These are phyloP conservation scores for Gorsachius magnificus DNA, from an alignment of 2,797 vertebrate genomes.

Conservation along the genomic window DNA sequence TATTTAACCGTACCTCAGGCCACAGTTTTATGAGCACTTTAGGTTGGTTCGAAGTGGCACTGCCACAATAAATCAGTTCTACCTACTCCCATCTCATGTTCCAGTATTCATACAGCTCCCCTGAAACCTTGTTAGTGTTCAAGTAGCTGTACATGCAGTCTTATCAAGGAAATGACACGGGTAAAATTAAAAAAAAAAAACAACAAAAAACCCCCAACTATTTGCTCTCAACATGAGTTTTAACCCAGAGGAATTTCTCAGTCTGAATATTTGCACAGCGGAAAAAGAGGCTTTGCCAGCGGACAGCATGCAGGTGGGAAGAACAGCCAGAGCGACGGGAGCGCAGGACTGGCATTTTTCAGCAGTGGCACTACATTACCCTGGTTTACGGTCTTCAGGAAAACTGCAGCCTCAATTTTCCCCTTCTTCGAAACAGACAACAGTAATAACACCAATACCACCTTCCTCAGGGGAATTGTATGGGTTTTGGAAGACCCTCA, in stretches of 20 bases:
- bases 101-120: background rate
- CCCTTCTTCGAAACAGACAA: background rate
- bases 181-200: background rate
- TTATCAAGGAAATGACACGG: background rate
- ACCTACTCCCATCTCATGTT: background rate
- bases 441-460: accelerated
- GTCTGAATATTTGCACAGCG: background rate
- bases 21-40: background rate
- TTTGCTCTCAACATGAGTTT: background rate
- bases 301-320: background rate
- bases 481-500: background rate
- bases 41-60: background rate
- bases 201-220: too few species aligned
- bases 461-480: background rate
- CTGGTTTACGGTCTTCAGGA: background rate
- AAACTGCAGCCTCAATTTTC: background rate
- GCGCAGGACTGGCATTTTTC: background rate
- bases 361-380: background rate
- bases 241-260: background rate
- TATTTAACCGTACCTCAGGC: background rate
- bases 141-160: background rate
- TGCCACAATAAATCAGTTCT: background rate
- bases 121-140: background rate
- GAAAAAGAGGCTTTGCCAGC: background rate
- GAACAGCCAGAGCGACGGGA: background rate